A percentile compares a stretch with the other conserved stretches of the same genome.
These are phyloP conservation scores for Byasa hedistus DNA, from an alignment of 2,888 invertebrate species.

Conservation along the genomic window DNA sequence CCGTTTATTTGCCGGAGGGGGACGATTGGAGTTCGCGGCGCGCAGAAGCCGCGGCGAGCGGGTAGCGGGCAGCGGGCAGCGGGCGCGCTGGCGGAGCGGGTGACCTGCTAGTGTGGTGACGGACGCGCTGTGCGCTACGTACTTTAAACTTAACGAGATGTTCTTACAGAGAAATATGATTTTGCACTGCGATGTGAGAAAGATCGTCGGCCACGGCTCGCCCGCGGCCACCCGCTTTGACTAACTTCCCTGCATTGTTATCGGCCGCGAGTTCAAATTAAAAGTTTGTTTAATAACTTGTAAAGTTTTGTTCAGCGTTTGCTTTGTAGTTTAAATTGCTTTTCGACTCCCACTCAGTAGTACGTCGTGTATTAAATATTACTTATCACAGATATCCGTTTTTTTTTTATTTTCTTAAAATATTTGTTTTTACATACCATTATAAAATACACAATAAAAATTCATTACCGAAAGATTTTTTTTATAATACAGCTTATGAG, in stretches of 20 bases:
- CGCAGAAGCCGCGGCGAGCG: slow-evolving; percentile 31
- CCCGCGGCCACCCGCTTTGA: slow-evolving; percentile 48
- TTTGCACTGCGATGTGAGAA: slow-evolving; percentile 72
- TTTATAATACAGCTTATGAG: too few species aligned
- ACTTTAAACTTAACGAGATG: slow-evolving; percentile 78
- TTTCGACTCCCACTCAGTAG: slow-evolving; percentile 35
- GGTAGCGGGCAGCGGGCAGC: slow-evolving; percentile 36
- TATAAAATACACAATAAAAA: too few species aligned
- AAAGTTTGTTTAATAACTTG: slow-evolving; percentile 69
- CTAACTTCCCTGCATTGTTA: slow-evolving; percentile 72
- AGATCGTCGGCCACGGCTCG: slow-evolving; percentile 65
- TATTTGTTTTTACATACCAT: too few species aligned
- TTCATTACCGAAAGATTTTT: too few species aligned
- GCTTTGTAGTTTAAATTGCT: slow-evolving; percentile 47
- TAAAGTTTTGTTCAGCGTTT: slow-evolving; percentile 48
- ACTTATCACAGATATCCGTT: too few species aligned
- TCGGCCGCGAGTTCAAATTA: slow-evolving; percentile 66
- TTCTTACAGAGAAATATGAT: slow-evolving; percentile 76
- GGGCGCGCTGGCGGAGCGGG: slow-evolving; percentile 46
- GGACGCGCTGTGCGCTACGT: slow-evolving; percentile 49
- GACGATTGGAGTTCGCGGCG: slow-evolving; percentile 52
- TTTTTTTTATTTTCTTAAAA: too few species aligned
- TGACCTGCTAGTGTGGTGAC: slow-evolving; percentile 30
- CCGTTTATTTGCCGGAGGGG: slow-evolving; percentile 78
- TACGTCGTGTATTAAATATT: too few species aligned